Percentiles rank a stretch among this genome's conserved stretches.
Evolutionary conservation across 2,797 vertebrate species (phyloP).

Genomic region (Phalanger gymnotis): DNA sequence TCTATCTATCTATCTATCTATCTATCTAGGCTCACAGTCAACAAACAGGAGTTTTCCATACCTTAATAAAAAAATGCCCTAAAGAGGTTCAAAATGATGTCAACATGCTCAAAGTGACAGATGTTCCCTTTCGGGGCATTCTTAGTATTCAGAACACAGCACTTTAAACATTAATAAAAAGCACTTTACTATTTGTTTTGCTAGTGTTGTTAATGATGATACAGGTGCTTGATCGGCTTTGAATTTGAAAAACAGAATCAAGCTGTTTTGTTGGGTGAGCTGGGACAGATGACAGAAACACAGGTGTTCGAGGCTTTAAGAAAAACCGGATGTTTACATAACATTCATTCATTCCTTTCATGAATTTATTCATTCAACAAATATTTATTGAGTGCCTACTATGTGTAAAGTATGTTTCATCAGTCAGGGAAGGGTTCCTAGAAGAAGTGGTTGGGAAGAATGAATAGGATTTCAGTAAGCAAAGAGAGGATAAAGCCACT

Average conservation of each 20-base stretch:
- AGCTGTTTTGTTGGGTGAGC: slow-evolving; percentile 67
- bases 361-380: slow-evolving; percentile 45
- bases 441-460: neutral
- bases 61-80: slow-evolving; percentile 75
- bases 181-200: slow-evolving; percentile 74
- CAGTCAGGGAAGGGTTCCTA: slow-evolving; percentile 24
- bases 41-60: slow-evolving; percentile 33
- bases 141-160: slow-evolving; percentile 74
- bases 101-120: slow-evolving; percentile 77
- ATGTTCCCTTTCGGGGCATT: slow-evolving; percentile 82
- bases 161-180: slow-evolving; percentile 85
- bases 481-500: neutral
- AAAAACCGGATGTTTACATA: slow-evolving; percentile 64
- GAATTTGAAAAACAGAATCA: slow-evolving; percentile 54
- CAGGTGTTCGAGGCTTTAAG: slow-evolving; percentile 63
- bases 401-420: neutral
- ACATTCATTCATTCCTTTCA: slow-evolving; percentile 56
- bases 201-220: slow-evolving; percentile 68
- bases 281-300: slow-evolving; percentile 64
- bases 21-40: neutral
- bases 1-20: too few species aligned
- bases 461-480: slow-evolving; percentile 38
- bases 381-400: neutral
- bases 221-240: slow-evolving; percentile 77
- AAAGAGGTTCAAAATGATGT: slow-evolving; percentile 67